Base-by-base conservation (phyloP, 2,888 invertebrate species). In the Drosophila tanythrix region DNA sequence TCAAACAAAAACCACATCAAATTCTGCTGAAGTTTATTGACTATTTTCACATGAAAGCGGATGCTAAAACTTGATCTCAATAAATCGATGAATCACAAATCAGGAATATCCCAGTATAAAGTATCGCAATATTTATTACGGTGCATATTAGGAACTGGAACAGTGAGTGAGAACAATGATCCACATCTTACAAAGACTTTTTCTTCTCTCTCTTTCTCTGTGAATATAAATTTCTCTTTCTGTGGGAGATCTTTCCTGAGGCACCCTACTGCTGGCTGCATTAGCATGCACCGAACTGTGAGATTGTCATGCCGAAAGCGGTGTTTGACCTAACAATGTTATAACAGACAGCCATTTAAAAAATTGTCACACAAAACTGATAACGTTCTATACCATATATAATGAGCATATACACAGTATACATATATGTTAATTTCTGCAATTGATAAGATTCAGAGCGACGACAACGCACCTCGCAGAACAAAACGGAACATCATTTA, bases 281-380 rank as follows among this genome's bases (percentile, higher is more conserved):
- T 78, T 74, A 58, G 61, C 74, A 67, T 80, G 83, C 80, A 80
- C 51, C 56, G 59, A 67, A 64, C 64, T 43, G 70, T 53, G 31
- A 82, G 88, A 76, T 74, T 79, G 61, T 59, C 67, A 60, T 66
- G 71, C 83, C 82, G 65, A 87, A 80, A 75, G 70, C 85, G 89
- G 88, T 90, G 78, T 80, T 89, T 89, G 90, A 90, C 89, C 87
- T 71, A 76, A 81, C 89, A 81, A 77, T 81, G 83, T 85, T 81
- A 80, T 74, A 67, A 70, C 81, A 66, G 88, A 86, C 81, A 79
- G 73, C 36, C 74, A 74, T 77, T 83, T 76, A 58, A 66, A 79
- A 78, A 52, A 81, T 71, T 83, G 83, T 74, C 81, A 80, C 74
- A 72, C 64, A 68, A 66, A 53, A 59, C 68, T 76, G 76, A 83